phyloP scores from a whole-genome alignment of 1,140 invertebrate genomes.

The Holotrichia oblita region DNA sequence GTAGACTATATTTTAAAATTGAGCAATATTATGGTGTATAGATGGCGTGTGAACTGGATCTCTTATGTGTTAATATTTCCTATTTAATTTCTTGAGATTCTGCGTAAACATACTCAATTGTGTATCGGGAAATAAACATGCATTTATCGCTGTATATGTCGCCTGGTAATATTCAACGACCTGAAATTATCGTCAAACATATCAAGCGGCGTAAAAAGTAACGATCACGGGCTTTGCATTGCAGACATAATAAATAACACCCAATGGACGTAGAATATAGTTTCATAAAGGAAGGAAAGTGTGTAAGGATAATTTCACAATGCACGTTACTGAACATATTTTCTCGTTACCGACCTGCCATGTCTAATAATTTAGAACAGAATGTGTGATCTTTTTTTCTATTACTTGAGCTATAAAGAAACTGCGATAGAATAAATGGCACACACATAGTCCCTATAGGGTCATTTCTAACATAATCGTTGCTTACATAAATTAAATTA shows the following conservation, averaged over 20 bases:
- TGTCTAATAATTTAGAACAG: constrained; percentile 18
- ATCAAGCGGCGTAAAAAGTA: constrained; percentile 22
- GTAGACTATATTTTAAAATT: neutral
- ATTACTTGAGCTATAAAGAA: neutral
- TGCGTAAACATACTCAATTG: neutral
- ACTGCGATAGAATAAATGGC: neutral
- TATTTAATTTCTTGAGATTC: too few species aligned
- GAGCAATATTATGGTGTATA: neutral
- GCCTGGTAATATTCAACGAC: constrained; percentile 11
- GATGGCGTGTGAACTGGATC: too few species aligned
- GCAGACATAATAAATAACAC: constrained; percentile 24
- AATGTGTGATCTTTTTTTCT: constrained; percentile 6
- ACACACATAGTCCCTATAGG: neutral
- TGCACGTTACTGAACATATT: neutral
- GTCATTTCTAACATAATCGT: neutral
- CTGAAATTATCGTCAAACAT: constrained; percentile 23
- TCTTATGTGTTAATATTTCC: too few species aligned
- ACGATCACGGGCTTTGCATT: constrained; percentile 2
- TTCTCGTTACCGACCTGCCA: constrained; percentile 21
- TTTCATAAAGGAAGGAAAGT: constrained; percentile 27
- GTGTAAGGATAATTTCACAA: constrained; percentile 13
- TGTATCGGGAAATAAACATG: neutral
- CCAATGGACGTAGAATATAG: neutral
- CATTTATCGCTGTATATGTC: constrained; percentile 9
- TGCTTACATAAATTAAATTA: constrained; percentile 3